phyloP scores from a whole-genome alignment of 2,888 invertebrate species.

The Aelia acuminata region DNA sequence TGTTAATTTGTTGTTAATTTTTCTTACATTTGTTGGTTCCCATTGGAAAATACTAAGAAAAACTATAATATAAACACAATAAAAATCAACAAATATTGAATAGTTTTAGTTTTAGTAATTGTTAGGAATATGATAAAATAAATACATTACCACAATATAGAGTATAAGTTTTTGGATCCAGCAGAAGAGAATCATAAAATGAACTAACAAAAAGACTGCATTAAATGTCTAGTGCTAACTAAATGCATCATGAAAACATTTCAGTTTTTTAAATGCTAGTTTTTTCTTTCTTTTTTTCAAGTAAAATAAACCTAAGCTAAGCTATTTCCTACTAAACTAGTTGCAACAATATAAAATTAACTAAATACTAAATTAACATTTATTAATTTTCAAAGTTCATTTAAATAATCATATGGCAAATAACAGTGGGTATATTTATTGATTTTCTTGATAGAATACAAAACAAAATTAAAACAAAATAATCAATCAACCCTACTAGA shows the following conservation, averaged over 20 bases:
- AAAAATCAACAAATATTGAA: no score
- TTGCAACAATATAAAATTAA: not conserved
- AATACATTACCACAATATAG: constrained; percentile 20
- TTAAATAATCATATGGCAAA: not conserved
- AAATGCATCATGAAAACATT: constrained; percentile 21
- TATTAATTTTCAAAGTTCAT: not conserved
- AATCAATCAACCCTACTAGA: no score
- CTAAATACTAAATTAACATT: not conserved
- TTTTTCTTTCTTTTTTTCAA: not conserved
- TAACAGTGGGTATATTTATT: not conserved
- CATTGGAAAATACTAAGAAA: no score
- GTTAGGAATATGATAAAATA: not conserved
- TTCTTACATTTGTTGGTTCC: no score
- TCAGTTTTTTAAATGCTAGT: not conserved
- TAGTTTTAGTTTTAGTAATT: not conserved
- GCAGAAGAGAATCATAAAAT: constrained; percentile 14
- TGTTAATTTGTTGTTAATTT: no score
- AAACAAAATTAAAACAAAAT: no score
- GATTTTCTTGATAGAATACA: no score
- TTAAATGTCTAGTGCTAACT: not conserved
- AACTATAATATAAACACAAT: no score
- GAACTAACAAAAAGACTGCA: not conserved
- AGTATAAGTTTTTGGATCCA: not conserved
- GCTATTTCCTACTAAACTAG: not conserved
- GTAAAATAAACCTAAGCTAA: not conserved